Base-by-base conservation (phyloP, 2,888 invertebrate species). In the Noctua janthe region DNA sequence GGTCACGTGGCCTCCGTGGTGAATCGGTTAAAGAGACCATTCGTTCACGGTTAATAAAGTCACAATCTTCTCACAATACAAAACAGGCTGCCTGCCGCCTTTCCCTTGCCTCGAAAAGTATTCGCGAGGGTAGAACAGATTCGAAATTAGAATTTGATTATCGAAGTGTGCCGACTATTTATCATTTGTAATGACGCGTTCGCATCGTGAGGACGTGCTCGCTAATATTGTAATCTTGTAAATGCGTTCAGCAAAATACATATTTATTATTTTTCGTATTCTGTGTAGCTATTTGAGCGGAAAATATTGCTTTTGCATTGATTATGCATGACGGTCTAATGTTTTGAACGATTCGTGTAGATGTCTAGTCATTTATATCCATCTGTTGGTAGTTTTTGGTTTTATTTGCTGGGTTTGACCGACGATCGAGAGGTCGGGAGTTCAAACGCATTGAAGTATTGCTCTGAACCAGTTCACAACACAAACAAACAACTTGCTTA, bases 1-100 rank as follows among this genome's bases (percentile, higher is more conserved):
- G 95, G 97, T 97, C 97, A 97, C 97, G 97, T 97, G 97, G 92
- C 97, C 91, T 93, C 95, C 97, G 97, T 94, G 95, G 95, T 97
- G 97, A 97, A 97, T 97, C 96, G 92, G 94, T 95, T 95, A 95
- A 96, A 96, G 95, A 95, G 95, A 95, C 94, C 94, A 94, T 94
- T 94, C 94, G 92, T 97, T 96, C 95, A 97, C 96, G 97, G 94
- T 95, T 96, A 96, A 96, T 97, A 97, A 96, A 96, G 95, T 93
- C 94, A 96, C 97, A 96, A 97, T 95, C 95, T 96, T 96, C 95
- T 95, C 95, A 97, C 96, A 96, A 96, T 96, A 95, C 94, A 92
- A 93, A 93, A 94, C 94, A 94, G 94, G 90, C 94, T 94, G 94
- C 92, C 94, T 93, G 94, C 93, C 92, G 88, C 92, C 91, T 92